Percentiles rank a stretch among this genome's conserved stretches.
Evolutionary conservation across 2,888 invertebrate species (phyloP).

Genomic region (Branchipolynoe longqiensis): DNA sequence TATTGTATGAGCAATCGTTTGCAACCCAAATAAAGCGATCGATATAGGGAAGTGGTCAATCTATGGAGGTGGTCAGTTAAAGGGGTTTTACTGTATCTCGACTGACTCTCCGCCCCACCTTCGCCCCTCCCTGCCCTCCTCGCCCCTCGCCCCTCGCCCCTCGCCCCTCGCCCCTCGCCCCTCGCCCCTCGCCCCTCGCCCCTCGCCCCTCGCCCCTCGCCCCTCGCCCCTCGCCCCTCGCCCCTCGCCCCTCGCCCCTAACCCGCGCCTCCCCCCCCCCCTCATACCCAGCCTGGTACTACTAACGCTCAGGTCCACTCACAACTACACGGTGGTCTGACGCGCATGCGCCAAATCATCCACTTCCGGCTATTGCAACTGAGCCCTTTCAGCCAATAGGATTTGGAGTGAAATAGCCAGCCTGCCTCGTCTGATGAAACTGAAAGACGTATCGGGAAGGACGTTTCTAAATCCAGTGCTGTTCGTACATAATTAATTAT

Average conservation of each 20-base stretch:
- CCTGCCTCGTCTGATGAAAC: too few species aligned
- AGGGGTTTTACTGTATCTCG: too few species aligned
- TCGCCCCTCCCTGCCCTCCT: slow-evolving; percentile 11
- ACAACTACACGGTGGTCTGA: not conserved
- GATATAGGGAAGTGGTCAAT: too few species aligned
- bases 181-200: not conserved
- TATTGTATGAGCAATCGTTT: too few species aligned
- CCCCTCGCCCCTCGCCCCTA: not conserved
- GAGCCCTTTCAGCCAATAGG: not conserved
- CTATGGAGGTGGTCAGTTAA: too few species aligned
- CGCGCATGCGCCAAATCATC: slow-evolving; percentile 2
- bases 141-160: not conserved
- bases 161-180: not conserved
- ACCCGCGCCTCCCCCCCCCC: not conserved
- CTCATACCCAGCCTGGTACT: slow-evolving; percentile 2
- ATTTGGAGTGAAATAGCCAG: too few species aligned
- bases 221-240: not conserved
- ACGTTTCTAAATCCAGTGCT: too few species aligned
- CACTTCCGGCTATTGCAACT: slow-evolving; percentile 3
- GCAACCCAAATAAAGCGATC: too few species aligned
- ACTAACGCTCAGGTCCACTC: not conserved
- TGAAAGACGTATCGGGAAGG: too few species aligned
- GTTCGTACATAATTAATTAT: too few species aligned
- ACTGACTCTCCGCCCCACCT: too few species aligned
- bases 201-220: not conserved